These are phyloP conservation scores for Drosophila neocordata DNA, from an alignment of 1,140 invertebrate species.

Conservation along the genomic window DNA sequence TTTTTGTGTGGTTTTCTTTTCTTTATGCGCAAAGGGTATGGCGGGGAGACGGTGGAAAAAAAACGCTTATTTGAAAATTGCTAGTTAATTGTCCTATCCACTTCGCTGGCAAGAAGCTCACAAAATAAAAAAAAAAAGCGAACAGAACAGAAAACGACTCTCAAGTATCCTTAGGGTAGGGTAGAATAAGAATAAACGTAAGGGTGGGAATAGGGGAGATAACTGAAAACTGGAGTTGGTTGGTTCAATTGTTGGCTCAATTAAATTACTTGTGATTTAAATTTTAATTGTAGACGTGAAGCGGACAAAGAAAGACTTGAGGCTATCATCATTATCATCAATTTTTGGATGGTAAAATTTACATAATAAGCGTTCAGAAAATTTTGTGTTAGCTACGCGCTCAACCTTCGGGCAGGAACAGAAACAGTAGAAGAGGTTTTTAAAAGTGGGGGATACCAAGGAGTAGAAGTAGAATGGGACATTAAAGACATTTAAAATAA, in stretches of 20 bases:
- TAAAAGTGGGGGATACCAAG: no score
- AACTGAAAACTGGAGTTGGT: slow-evolving; percentile 22
- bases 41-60: slow-evolving; percentile 35
- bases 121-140: slow-evolving; percentile 18
- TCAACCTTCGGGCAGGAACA: slow-evolving; percentile 2
- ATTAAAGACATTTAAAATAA: slow-evolving; percentile 6
- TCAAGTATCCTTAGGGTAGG: slow-evolving; percentile 52
- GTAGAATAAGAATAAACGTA: slow-evolving; percentile 6
- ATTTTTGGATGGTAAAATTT: slow-evolving; percentile 64
- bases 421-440: no score
- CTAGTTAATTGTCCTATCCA: slow-evolving; percentile 69
- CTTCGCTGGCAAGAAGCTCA: slow-evolving; percentile 7
- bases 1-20: slow-evolving; percentile 47
- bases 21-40: slow-evolving; percentile 39
- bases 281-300: slow-evolving; percentile 76
- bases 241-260: slow-evolving; percentile 65
- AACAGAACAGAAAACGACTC: slow-evolving; percentile 2
- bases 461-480: background rate
- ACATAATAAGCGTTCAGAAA: slow-evolving; percentile 72
- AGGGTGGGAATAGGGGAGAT: background rate
- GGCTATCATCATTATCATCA: slow-evolving; percentile 62
- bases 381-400: slow-evolving; percentile 27
- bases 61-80: slow-evolving; percentile 80
- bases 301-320: slow-evolving; percentile 35
- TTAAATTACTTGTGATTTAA: slow-evolving; percentile 80